These are phyloP conservation scores for Ochropleura plecta DNA, from an alignment of 2,888 invertebrate species.

Conservation along the genomic window DNA sequence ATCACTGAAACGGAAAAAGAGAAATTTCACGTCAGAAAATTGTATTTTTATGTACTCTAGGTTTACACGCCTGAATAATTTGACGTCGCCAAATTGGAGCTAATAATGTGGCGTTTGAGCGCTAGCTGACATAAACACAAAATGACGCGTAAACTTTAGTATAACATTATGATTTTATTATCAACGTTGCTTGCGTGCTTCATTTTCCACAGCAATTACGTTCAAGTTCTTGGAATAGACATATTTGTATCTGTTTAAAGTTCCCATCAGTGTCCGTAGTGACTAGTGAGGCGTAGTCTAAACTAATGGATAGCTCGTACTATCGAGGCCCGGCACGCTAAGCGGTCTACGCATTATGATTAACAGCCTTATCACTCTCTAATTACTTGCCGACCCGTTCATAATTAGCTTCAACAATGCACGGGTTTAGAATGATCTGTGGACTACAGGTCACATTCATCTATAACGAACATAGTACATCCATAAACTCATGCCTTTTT, in stretches of 20 bases:
- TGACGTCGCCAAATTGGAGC: slow-evolving; percentile 9
- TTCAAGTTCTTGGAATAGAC: slow-evolving; percentile 37
- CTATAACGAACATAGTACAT: slow-evolving; percentile 17
- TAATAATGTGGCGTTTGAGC: slow-evolving; percentile 15
- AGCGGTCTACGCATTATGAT: slow-evolving; percentile 80
- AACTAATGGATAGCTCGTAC: slow-evolving; percentile 54
- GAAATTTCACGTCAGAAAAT: slow-evolving; percentile 39
- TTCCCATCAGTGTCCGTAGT: slow-evolving; percentile 50
- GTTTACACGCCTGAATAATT: slow-evolving; percentile 30
- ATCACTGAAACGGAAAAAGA: slow-evolving; percentile 51
- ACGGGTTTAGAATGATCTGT: slow-evolving; percentile 45
- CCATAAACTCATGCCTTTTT: background rate
- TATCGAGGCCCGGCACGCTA: slow-evolving; percentile 66
- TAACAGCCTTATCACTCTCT: slow-evolving; percentile 76
- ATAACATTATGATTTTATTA: slow-evolving; percentile 14
- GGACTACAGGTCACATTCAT: slow-evolving; percentile 52
- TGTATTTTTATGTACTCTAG: slow-evolving; percentile 33
- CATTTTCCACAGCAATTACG: slow-evolving; percentile 27
- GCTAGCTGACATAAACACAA: slow-evolving; percentile 8
- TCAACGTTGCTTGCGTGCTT: slow-evolving; percentile 16
- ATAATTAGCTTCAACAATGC: slow-evolving; percentile 54
- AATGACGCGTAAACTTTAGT: slow-evolving; percentile 20
- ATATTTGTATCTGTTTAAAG: slow-evolving; percentile 52
- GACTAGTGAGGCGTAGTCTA: slow-evolving; percentile 7
- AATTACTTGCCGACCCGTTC: slow-evolving; percentile 77